Evolutionary conservation across 2,888 invertebrate species (phyloP).

Genomic region (Conchocele bisecta): DNA sequence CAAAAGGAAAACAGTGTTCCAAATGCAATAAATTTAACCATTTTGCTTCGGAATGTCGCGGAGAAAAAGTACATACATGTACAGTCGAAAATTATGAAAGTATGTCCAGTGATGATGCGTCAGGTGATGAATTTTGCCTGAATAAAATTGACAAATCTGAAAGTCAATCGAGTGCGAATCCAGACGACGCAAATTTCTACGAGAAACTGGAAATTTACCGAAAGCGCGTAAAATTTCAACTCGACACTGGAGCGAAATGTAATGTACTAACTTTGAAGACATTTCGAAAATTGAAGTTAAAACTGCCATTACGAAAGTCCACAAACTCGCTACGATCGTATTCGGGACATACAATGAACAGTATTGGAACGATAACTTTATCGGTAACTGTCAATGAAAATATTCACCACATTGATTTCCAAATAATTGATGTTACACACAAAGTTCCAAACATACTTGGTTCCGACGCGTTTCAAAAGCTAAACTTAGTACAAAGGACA

Average conservation of each 20-base stretch:
- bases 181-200: not conserved
- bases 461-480: not conserved
- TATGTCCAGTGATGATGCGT: not conserved
- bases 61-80: not conserved
- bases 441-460: not conserved
- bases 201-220: not conserved
- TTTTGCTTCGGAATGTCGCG: conserved; percentile 1
- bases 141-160: not conserved
- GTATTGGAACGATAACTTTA: conserved; percentile 23
- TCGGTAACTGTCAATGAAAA: conserved; percentile 2
- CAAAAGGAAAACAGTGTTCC: conserved; percentile 26
- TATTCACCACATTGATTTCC: not conserved
- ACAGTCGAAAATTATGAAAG: not conserved
- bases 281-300: conserved; percentile 33
- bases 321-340: conserved; percentile 27
- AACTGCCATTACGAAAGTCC: conserved; percentile 19
- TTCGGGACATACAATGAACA: conserved; percentile 35
- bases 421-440: not conserved
- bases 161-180: no score
- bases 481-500: not conserved
- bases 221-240: conserved; percentile 17
- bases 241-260: conserved; percentile 46
- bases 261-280: conserved; percentile 33
- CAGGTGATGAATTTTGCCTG: not conserved
- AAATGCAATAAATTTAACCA: conserved; percentile 16